Evolutionary conservation across 1,140 invertebrate species (phyloP).

Genomic region (Doryteuthis pealeii): DNA sequence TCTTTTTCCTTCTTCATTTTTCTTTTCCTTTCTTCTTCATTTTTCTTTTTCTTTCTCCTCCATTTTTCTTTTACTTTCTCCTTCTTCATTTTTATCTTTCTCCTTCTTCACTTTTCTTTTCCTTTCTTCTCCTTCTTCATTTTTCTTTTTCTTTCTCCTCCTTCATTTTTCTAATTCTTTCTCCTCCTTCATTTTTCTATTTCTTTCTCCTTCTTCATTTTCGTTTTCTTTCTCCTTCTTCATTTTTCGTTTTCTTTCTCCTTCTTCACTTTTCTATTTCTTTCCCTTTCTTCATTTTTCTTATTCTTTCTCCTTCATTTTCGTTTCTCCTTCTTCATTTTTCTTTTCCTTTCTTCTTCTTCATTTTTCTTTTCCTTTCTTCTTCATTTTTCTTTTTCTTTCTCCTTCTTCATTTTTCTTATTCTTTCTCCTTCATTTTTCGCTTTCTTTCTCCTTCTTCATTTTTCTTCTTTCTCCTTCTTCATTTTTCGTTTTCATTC

Average conservation of each 20-base stretch:
- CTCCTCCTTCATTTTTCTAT: not conserved
- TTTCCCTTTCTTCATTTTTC: not conserved
- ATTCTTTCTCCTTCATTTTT: not conserved
- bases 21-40: too few relatives aligned
- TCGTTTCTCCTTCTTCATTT: not conserved
- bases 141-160: not conserved
- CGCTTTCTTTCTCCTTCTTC: not conserved
- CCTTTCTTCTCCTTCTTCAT: not conserved
- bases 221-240: not conserved
- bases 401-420: not conserved
- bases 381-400: not conserved
- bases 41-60: too few relatives aligned
- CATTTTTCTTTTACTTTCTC: too few relatives aligned
- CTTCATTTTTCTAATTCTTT: not conserved
- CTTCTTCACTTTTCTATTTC: not conserved
- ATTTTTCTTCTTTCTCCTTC: not conserved
- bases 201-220: not conserved
- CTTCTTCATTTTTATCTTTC: too few relatives aligned
- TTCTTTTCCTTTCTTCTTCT: not conserved
- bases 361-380: not conserved
- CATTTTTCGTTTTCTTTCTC: not conserved
- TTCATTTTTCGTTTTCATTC: not conserved
- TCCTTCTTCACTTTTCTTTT: not conserved
- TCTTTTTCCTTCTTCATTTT: too few relatives aligned
- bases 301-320: not conserved